Evolutionary conservation across 2,888 invertebrate species (phyloP), one percentile per base, ranked within the genome.

Genomic region (Ennomos fuscantarius): DNA sequence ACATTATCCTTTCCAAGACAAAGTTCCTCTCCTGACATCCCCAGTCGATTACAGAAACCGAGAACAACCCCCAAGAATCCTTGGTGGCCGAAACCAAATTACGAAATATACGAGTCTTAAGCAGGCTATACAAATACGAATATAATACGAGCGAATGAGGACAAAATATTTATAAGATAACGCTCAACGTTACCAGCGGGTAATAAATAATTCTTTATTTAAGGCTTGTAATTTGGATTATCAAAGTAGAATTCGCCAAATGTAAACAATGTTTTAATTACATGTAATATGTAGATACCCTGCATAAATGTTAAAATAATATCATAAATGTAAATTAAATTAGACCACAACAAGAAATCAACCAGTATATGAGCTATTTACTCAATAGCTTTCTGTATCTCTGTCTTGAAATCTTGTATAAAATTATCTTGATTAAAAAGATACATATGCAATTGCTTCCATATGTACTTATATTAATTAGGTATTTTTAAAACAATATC

Each of bases 51-150:
- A 8, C 1, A 64, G 8, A 69, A 63, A 32, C 39, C 60, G 9
- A 68, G 55, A 34, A 45, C 45, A 9, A 54, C 61, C 33, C 72
- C 62, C 36, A 74, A 59, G 24, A 70, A 60, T 33, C 72, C 70
- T 3, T 88, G 82, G 85, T 84, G 82, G 81, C 55, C 69, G 8
- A 81, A 74, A 49, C 62, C 59, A 11, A 68, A 73, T 41, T 86
- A 84, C 60, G 68, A 83, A 55, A 74, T 86, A 35, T 74, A 69
- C 58, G 81, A 84, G 69, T 59, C 63, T 24, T 70, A 66, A 74
- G 8, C 54, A 60, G 39, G 41, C 8, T 58, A 58, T 39, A 35
- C 43, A 36, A 55, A 41, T 52, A 45, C 35, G 49, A 60, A 54
- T 51, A n/a, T 48, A 58, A 60, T 62, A 53, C 43, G 52, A 55